Evolutionary conservation across 2,888 invertebrate genomes (phyloP), one percentile per base, ranked within the genome.

Genomic region (Dasysyrphus tricinctus): DNA sequence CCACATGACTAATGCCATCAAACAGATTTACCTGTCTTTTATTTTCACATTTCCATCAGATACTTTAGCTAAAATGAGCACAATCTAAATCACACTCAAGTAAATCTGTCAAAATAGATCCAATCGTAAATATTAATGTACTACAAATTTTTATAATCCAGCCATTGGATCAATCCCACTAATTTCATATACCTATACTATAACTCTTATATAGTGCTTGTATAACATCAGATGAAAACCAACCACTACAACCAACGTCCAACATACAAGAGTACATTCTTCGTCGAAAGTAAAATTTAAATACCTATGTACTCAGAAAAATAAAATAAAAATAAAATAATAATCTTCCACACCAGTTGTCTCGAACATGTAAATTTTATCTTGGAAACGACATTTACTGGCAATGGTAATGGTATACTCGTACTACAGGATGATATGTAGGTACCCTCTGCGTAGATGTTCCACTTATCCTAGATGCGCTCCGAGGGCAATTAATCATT

Each of bases 401-500:
- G 16, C 57, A 16, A n/a, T 72, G 57, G 32, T 24, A 44, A 12
- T 32, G 6, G 32, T 24, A 24, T 1, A 29, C 34, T 54, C 51
- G 54, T 29, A 12, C 12, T 24, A n/a, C 29, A 29, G 42, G 44
- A 67, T 76, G 59, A 57, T 51, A 24, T 24, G n/a, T 24, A 24
- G 1, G 51, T 44, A 51, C 73, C 56, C 73, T 57, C 74, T 44
- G 65, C 54, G 44, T 77, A 51, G 63, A 70, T 80, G 76, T 47
- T 70, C 77, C 81, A 74, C 76, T 76, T 76, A 67, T 80, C 47
- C 54, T 69, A 54, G 57, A 72, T 73, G 19, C 51, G 63, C 54
- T 77, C 14, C 8, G 1, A 16, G 49, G 9, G 75, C 75, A 72
- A 86, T 86, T 82, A 82, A 86, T 86, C 86, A 86, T 75, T 65